Evolutionary conservation across 2,113 vertebrate genomes (phyloP), one percentile per base, ranked within the genome.

Genomic region (Miniopterus natalensis): DNA sequence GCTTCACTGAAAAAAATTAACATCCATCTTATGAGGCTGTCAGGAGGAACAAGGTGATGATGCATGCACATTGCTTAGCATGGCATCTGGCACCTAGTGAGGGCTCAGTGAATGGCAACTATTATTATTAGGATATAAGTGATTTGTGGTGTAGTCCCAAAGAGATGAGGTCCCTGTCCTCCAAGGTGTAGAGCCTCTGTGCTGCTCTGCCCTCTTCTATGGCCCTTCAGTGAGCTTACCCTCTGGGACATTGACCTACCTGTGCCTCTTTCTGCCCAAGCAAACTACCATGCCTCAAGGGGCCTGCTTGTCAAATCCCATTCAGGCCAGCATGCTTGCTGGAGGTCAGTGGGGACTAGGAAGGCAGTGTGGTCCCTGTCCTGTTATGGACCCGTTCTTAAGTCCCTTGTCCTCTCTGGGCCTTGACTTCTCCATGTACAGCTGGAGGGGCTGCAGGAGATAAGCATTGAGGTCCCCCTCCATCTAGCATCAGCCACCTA

Each of bases 381-480:
- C 17, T 47, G 74, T 59, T 68, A 1, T 68, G 51, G n/a, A 53
- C 29, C 70, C 9, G 0, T 61, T 20, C 8, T 75, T 81, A 29
- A 57, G 25, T n/a, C 25, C 17, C 42, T 92, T 25, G 12, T 15
- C 23, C 18, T 78, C n/a, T 61, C 74, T 12, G 45, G 68, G 63
- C 63, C 53, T 91, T 4, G 2, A 31, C 73, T 84, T 51, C 42
- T 65, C 80, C 42, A 20, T 12, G 7, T 8, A 42, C 23, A 51
- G 57, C 20, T 59, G 25, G 36, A 74, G 8, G 59, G 29, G 27
- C 23, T 86, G 42, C 23, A 77, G 49, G 51, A 65, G 45, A 27
- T 70, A 29, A 73, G 45, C 1, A 0, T 1, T 0, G 11, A 40
- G 49, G 29, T 20, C 18, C 23, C 21, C 29, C 13, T n/a, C 14